Evolutionary conservation across 2,113 vertebrate genomes (phyloP).

Genomic region (Cryptomyrus ogoouensis): DNA sequence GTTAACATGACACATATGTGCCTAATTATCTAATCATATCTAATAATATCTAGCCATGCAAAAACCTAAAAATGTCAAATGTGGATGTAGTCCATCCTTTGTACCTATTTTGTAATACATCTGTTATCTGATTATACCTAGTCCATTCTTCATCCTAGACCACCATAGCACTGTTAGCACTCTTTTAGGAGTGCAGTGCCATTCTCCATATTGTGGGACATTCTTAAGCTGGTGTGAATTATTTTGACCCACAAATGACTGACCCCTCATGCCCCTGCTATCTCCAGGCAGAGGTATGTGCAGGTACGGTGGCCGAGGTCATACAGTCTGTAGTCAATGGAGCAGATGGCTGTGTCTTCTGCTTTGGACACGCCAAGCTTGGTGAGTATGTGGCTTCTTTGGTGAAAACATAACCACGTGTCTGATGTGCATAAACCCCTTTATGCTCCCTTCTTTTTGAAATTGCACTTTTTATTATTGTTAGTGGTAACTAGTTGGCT

Average conservation of each 20-base stretch:
- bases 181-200: background rate
- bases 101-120: background rate
- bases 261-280: slow-evolving; percentile 10
- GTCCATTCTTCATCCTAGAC: background rate
- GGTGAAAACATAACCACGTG: background rate
- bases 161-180: background rate
- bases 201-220: background rate
- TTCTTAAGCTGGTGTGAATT: background rate
- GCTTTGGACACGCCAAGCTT: slow-evolving; percentile 93
- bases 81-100: background rate
- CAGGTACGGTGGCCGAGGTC: slow-evolving; percentile 92
- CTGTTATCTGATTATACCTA: background rate
- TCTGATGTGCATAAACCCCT: background rate
- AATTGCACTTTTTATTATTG: background rate
- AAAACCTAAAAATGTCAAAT: background rate
- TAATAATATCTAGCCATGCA: background rate
- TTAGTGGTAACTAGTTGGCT: background rate
- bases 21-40: background rate
- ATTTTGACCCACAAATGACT: background rate
- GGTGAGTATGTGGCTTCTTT: slow-evolving; percentile 63
- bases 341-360: slow-evolving; percentile 97
- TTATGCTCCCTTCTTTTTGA: background rate
- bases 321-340: slow-evolving; percentile 98
- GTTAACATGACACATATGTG: background rate
- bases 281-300: slow-evolving; percentile 88